A percentile compares a stretch with the other conserved stretches of the same genome.
Evolutionary conservation across 2,797 vertebrate species (phyloP).

Genomic region (Xiphophorus birchmanni): DNA sequence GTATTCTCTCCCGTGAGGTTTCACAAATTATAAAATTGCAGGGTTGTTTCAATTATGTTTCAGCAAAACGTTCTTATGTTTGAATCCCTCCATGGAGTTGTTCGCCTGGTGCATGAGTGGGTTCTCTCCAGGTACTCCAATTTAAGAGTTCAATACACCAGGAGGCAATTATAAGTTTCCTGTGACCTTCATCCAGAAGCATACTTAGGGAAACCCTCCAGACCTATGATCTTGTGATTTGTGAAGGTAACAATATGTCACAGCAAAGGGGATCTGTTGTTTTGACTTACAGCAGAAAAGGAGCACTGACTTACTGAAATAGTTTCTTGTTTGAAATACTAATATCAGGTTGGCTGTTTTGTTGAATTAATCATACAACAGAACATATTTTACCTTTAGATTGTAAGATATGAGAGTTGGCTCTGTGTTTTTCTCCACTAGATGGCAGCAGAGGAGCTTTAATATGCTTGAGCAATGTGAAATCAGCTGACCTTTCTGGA

Average conservation of each 20-base stretch:
- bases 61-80: background rate
- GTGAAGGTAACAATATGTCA: too few species aligned
- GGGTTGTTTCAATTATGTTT: background rate
- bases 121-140: background rate
- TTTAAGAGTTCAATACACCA: background rate
- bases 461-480: background rate
- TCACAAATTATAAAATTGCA: too few species aligned
- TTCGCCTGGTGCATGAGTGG: background rate
- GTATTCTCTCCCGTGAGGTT: background rate
- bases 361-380: background rate
- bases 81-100: background rate
- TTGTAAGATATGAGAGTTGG: background rate
- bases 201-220: too few species aligned
- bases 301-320: background rate
- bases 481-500: background rate
- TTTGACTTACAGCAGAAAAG: background rate
- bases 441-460: slow-evolving; percentile 16
- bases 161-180: too few species aligned
- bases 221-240: too few species aligned
- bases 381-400: background rate
- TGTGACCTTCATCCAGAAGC: too few species aligned
- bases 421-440: slow-evolving; percentile 12
- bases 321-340: background rate
- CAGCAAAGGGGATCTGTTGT: background rate
- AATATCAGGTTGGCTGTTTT: background rate